Evolutionary conservation across 2,888 invertebrate genomes (phyloP), one percentile per base, ranked within the genome.

Genomic region (Patella pellucida): DNA sequence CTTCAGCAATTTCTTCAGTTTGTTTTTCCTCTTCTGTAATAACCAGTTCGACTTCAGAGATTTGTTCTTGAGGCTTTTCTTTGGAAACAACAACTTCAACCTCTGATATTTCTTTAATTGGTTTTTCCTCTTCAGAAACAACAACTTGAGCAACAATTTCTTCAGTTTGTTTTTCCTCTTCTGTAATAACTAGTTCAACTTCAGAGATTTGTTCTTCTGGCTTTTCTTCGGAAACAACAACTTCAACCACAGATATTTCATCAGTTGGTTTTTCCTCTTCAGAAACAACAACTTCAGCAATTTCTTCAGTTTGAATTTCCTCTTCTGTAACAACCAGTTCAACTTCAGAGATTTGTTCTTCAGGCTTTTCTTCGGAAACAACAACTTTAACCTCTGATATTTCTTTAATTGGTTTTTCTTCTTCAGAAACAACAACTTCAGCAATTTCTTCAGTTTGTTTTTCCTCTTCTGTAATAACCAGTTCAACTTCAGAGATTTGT

Each of bases 1-100:
- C 23, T 56, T 71, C 69, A 14, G 68, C 27, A 15, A 72, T 52
- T 69, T 81, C 80, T 62, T 76, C 77, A 23, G 76, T 72, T 16
- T 71, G 72, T 50, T 62, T 62, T 62, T 62, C 62, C 14, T 62
- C 62, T 12, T 52, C 51, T 23, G 23, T 23, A 62, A 62, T 11
- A 19, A 51, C 52, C 31, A 52, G n/a, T 16, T 15, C 9, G 19
- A 52, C 52, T 52, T 52, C 62, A 23, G 62, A 62, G 4, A 19
- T 52, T 27, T 71, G 51, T 50, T 54, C 72, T 56, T 71, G 71
- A 50, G 56, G n/a, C 12, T 56, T 62, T 51, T 74, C 74, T 23
- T 31, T 15, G 9, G 51, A 50, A 23, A 69, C 41, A 41, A 41
- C 41, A 41, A 41, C 41, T 41, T 41, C 9, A 41, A 41, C 70